Evolutionary conservation across 2,888 invertebrate species (phyloP), one percentile per base, ranked within the genome.

Genomic region (Drosophila leonis): DNA sequence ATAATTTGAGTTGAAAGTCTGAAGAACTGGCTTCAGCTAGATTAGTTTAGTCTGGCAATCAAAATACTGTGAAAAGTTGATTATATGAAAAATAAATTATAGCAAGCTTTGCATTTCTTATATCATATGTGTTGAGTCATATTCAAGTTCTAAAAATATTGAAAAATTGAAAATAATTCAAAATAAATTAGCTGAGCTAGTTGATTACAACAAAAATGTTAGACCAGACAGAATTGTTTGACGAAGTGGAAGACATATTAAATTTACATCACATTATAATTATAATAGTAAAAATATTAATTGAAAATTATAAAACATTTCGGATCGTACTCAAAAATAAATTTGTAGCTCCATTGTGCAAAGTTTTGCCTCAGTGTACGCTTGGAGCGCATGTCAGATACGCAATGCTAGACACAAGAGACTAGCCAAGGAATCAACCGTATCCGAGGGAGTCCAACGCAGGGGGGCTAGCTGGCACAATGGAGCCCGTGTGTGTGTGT

Each of bases 361-460:
- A 4, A 4, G 24, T 39, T 60, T 57, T 57, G 41, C 29, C 60
- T 35, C 24, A 72, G 63, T 67, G 61, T 73, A 61, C 60, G 33
- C 46, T 44, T 55, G 65, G 18, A 64, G 65, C 75, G 66, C 83
- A 70, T 72, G 76, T 89, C 83, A 87, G 84, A 84, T 84, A 84
- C 84, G 84, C 84, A 84, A 65, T 83, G 89, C 61, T 84, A 84
- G 88, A 71, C 87, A 84, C 84, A 83, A 86, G 71, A 83, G 86
- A 67, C 67, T 31, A 51, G 68, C 77, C 62, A 71, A 70, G 83
- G 83, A 84, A 84, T 84, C 89, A 88, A 88, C 61, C 87, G 83
- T 86, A 83, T 75, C 89, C 72, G 49, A 64, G 64, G 66, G 65
- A 64, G 66, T 72, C 46, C 65, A 33, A 12, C 44, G 49, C 49